A percentile compares a stretch with the other conserved stretches of the same genome.
These are phyloP conservation scores for Pangasius sanitwongsei DNA, from an alignment of 2,797 vertebrate genomes.

Conservation along the genomic window DNA sequence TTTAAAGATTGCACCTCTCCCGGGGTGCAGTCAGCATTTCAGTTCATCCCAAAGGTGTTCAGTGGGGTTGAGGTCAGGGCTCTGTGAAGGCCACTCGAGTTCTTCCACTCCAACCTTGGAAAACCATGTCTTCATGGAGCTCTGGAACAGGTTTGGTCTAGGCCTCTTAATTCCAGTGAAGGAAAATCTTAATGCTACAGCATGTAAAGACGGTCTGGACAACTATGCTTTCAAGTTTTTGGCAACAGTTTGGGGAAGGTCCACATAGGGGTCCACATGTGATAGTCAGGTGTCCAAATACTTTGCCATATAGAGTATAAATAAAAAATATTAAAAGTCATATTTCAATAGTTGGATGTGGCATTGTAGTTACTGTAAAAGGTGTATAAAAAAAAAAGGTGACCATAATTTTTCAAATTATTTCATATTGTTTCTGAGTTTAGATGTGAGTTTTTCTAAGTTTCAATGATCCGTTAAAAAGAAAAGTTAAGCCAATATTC, in stretches of 20 bases:
- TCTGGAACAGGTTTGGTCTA: too few relatives aligned
- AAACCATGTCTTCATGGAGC: neutral
- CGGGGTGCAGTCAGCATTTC: neutral
- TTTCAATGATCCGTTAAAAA: neutral
- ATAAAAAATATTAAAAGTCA: too few relatives aligned
- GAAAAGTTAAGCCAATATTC: neutral
- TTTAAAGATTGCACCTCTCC: neutral
- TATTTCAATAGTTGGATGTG: too few relatives aligned
- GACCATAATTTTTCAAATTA: neutral
- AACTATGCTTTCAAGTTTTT: neutral
- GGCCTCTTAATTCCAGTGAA: too few relatives aligned
- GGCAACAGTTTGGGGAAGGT: neutral
- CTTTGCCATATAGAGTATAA: neutral
- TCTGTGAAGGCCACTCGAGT: neutral
- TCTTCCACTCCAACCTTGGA: neutral
- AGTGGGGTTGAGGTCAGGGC: too few relatives aligned
- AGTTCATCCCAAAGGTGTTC: too few relatives aligned
- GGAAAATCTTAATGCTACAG: neutral
- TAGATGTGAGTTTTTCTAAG: neutral
- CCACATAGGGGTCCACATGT: neutral
- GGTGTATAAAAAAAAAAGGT: too few relatives aligned
- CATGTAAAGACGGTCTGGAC: neutral
- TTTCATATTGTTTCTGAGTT: neutral
- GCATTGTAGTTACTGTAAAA: too few relatives aligned
- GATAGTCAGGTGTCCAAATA: neutral